These are phyloP conservation scores for Latrodectus geometricus DNA, from an alignment of 1,140 invertebrate species.

Conservation along the genomic window DNA sequence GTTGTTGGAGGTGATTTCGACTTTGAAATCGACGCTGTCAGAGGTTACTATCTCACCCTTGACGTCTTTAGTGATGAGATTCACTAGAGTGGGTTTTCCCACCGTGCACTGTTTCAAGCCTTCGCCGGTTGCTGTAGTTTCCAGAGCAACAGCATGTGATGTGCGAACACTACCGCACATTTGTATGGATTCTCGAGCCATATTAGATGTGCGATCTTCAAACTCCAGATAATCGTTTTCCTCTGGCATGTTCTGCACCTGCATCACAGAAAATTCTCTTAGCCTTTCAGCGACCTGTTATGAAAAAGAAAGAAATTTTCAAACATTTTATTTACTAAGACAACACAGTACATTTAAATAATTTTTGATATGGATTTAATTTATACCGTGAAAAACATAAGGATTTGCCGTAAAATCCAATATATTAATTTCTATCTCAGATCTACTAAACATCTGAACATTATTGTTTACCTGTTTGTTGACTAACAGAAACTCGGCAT, in stretches of 20 bases:
- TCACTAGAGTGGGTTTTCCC: constrained; percentile 66
- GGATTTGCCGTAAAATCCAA: too few species aligned
- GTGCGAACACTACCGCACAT: constrained; percentile 69
- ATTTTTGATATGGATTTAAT: too few species aligned
- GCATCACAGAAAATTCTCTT: constrained; percentile 69
- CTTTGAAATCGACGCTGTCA: constrained; percentile 63
- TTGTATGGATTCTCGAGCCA: constrained; percentile 67
- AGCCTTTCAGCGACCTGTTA: constrained; percentile 71
- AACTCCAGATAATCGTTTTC: constrained; percentile 71
- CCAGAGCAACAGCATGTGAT: constrained; percentile 70
- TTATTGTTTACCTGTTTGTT: constrained; percentile 69
- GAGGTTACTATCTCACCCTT: constrained; percentile 68
- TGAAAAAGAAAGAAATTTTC: background rate
- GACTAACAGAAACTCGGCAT: constrained; percentile 72
- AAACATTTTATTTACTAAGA: background rate
- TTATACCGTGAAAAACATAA: too few species aligned
- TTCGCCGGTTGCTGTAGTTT: constrained; percentile 70
- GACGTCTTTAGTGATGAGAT: constrained; percentile 69
- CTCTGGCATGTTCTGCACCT: constrained; percentile 69
- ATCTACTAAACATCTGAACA: too few species aligned
- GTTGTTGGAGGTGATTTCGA: constrained; percentile 53
- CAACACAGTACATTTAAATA: background rate
- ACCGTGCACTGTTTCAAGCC: constrained; percentile 68
- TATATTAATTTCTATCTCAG: too few species aligned
- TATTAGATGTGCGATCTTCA: constrained; percentile 67